Conservation (phyloP, 1,140 invertebrate species). For the Phenacoccus solenopsis region DNA sequence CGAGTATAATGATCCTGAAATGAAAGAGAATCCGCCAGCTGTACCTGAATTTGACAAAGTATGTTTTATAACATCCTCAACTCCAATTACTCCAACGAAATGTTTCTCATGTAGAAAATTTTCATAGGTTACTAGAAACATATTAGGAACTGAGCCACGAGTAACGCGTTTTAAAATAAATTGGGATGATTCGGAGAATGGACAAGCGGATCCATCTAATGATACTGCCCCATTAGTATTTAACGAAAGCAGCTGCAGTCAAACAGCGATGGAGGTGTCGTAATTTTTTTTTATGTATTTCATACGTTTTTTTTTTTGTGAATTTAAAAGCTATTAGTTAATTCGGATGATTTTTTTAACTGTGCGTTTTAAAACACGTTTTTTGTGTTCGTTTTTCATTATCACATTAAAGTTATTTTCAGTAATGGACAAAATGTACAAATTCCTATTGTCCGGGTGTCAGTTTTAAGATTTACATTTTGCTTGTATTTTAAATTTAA, state of each 20-base stretch:
- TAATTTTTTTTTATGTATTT: slow-evolving; percentile 15
- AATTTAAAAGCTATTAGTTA: too few relatives aligned
- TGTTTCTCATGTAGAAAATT: slow-evolving; percentile 23
- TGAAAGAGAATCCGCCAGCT: slow-evolving; percentile 87
- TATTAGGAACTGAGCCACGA: slow-evolving; percentile 82
- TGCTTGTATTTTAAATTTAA: too few relatives aligned
- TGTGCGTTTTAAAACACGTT: too few relatives aligned
- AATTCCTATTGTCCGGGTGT: too few relatives aligned
- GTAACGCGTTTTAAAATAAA: slow-evolving; percentile 96
- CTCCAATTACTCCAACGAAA: not conserved
- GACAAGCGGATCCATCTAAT: slow-evolving; percentile 17
- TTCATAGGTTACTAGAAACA: slow-evolving; percentile 68
- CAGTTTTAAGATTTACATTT: too few relatives aligned
- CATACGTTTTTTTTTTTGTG: too few relatives aligned
- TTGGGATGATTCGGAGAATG: slow-evolving; percentile 62
- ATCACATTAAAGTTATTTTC: too few relatives aligned
- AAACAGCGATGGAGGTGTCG: slow-evolving; percentile 27
- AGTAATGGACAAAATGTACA: too few relatives aligned
- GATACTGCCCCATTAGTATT: slow-evolving; percentile 20
- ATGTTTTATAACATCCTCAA: slow-evolving; percentile 16
- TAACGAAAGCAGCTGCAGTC: slow-evolving; percentile 26
- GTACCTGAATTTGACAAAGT: slow-evolving; percentile 87
- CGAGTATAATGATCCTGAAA: slow-evolving; percentile 86
- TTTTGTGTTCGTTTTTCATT: too few relatives aligned
- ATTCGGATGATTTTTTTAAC: too few relatives aligned